Evolutionary conservation across 2,888 invertebrate species (phyloP), one percentile per base, ranked within the genome.

Genomic region (Caenorhabditis sp.): DNA sequence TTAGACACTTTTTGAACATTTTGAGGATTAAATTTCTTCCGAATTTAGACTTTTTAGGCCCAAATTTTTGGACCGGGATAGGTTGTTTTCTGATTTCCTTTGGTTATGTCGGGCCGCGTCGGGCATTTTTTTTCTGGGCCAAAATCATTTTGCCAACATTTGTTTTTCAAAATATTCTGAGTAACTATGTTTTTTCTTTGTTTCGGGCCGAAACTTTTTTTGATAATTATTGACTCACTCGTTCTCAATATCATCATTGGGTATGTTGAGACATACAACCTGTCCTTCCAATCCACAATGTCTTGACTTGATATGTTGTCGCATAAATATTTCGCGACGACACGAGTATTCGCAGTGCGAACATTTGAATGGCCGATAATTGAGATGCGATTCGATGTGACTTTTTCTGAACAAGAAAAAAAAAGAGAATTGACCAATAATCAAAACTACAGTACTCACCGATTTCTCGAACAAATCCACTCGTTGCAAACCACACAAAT

Each of bases 391-490:
- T 54, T 72, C 67, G 26, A 72, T 67, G 58, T 72, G 72, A 24
- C 67, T 67, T 21, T 72, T 72, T 12, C 72, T 72, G 58, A 23
- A 69, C 59, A 12, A 37, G 17, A 12, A 5, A 5, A 17, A 5
- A 14, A 5, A n/a, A 31, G 31, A 58, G 36, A 31, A 31, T 4
- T 6, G 4, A 6, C 4, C 10, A 31, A 31, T 31, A 31, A 31
- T 31, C 31, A 50, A 50, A 50, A 50, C 17, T 19, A 50, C 17
- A 17, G 6, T 26, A 60, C 59, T 19, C 5, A 72, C 72, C 72
- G 67, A 67, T 72, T 72, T 61, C 67, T 63, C n/a, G 67, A 60
- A 31, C 72, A 72, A 58, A 72, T 65, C 72, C 72, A 72, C 21
- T 72, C 67, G 49, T 67, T 67, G 53, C 72, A 72, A 64, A 72